phyloP scores from a whole-genome alignment of 2,113 vertebrate species.

The Stictonetta naevosa region DNA sequence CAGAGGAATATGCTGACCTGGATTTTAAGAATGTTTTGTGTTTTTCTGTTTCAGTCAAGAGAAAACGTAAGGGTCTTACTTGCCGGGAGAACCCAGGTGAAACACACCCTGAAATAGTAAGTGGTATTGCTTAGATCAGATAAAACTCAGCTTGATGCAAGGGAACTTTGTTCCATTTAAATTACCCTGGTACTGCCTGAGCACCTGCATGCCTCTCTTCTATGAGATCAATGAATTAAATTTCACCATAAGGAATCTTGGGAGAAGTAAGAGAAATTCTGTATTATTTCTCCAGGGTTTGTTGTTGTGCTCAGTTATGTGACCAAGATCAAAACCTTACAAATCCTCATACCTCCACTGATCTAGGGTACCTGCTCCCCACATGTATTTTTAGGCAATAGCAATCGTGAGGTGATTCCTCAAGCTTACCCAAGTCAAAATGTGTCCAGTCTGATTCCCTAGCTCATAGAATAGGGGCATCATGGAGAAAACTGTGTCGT shows the following conservation, averaged over 20 bases:
- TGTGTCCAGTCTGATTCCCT: neutral
- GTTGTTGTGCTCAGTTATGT: neutral
- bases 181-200: neutral
- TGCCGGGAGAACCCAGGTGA: rapidly evolving
- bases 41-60: neutral
- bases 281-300: neutral
- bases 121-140: neutral
- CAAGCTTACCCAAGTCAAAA: neutral
- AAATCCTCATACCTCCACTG: neutral
- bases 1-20: neutral
- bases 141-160: neutral
- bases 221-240: neutral
- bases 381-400: neutral
- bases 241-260: neutral
- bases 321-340: neutral
- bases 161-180: neutral
- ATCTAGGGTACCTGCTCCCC: neutral
- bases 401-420: neutral
- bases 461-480: neutral
- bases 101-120: neutral
- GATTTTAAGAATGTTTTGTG: neutral
- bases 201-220: neutral
- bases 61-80: rapidly evolving
- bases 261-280: neutral
- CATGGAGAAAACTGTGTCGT: neutral